phyloP scores from a whole-genome alignment of 2,113 vertebrate genomes.

The Cacatua alba region DNA sequence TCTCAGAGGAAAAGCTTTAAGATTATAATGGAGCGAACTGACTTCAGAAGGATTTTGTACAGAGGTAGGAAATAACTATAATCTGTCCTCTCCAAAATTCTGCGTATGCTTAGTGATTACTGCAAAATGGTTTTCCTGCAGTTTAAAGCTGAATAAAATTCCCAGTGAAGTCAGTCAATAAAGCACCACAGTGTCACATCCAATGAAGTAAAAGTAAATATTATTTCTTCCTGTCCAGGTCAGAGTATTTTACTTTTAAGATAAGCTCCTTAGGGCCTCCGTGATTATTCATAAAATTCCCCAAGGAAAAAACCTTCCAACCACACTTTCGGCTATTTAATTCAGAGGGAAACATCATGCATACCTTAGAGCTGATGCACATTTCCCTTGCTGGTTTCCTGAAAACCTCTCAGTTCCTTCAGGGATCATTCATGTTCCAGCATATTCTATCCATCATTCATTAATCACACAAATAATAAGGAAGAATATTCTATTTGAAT shows the following conservation, averaged over 20 bases:
- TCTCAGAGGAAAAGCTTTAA: neutral
- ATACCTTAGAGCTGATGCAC: slow-evolving; percentile 42
- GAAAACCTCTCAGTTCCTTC: slow-evolving; percentile 4
- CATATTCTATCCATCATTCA: neutral
- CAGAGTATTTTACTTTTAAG: slow-evolving; percentile 24
- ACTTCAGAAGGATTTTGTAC: neutral
- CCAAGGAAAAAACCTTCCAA: slow-evolving; percentile 9
- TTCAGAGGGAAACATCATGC: slow-evolving; percentile 11
- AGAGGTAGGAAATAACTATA: neutral
- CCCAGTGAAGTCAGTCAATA: neutral
- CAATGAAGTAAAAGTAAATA: slow-evolving; percentile 23
- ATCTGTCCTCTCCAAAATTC: neutral
- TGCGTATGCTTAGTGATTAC: neutral
- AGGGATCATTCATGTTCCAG: neutral
- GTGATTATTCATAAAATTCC: slow-evolving; percentile 22
- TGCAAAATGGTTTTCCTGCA: neutral
- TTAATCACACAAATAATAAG: neutral
- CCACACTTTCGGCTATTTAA: slow-evolving; percentile 17
- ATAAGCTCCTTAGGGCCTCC: slow-evolving; percentile 10
- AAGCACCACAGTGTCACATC: neutral
- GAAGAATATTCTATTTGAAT: neutral
- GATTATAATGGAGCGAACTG: neutral
- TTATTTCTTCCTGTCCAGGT: slow-evolving; percentile 34
- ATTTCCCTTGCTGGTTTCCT: slow-evolving; percentile 49
- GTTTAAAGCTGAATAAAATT: neutral